Conservation (phyloP, 2,113 vertebrate species). For the Dipodomys merriami region DNA sequence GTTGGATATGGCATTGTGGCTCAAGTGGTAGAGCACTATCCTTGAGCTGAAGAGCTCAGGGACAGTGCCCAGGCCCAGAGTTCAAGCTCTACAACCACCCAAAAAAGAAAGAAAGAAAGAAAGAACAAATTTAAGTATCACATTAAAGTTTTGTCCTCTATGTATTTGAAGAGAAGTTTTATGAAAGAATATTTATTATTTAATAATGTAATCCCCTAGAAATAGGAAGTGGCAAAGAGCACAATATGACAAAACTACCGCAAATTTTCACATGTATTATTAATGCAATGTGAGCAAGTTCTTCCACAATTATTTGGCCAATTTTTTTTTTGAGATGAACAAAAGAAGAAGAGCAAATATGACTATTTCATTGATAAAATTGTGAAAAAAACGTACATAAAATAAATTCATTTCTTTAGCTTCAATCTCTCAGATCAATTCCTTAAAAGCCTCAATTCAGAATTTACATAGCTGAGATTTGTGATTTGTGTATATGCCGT, state of each 20-base stretch:
- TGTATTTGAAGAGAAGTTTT: background rate
- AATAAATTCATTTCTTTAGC: background rate
- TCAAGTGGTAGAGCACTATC: too few relatives aligned
- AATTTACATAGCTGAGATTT: fast-evolving
- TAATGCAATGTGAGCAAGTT: background rate
- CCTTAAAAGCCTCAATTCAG: background rate
- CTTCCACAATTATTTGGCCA: background rate
- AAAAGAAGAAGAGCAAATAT: background rate
- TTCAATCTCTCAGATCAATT: background rate
- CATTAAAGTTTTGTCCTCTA: background rate
- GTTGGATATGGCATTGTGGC: too few relatives aligned
- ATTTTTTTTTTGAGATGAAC: background rate
- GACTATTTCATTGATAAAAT: background rate
- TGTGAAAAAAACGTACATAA: background rate
- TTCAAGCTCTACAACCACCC: too few relatives aligned
- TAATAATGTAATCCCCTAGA: too few relatives aligned
- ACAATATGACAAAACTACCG: background rate
- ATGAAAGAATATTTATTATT: background rate
- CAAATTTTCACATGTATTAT: background rate
- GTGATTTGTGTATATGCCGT: background rate
- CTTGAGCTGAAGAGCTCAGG: too few relatives aligned
- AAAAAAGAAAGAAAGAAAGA: too few relatives aligned
- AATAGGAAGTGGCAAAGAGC: background rate
- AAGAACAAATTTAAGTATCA: too few relatives aligned
- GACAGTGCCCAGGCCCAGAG: too few relatives aligned